A percentile compares a stretch with the other conserved stretches of the same genome.
phyloP scores from a whole-genome alignment of 1,140 invertebrate genomes.

The Drosophila sulfurigaster region DNA sequence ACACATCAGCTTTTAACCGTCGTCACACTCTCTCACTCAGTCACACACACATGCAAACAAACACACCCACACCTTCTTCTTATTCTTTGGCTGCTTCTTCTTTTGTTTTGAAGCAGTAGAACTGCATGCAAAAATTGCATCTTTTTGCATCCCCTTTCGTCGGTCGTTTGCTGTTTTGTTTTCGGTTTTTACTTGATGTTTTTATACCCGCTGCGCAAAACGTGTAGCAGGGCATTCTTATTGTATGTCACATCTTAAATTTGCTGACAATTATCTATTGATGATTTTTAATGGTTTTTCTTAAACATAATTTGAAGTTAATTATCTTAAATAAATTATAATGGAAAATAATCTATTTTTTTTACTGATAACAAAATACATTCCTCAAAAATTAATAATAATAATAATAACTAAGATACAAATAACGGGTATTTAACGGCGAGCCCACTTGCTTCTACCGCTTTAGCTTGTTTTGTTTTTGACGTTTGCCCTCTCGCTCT shows the following conservation, averaged over 20 bases:
- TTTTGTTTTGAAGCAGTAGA: slow-evolving; percentile 26
- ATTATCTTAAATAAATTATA: too few species aligned
- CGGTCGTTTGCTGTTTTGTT: slow-evolving; percentile 16
- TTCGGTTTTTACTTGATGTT: slow-evolving; percentile 14
- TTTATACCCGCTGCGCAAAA: background rate
- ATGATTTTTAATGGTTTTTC: too few species aligned
- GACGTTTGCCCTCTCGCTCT: slow-evolving; percentile 7
- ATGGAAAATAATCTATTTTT: too few species aligned
- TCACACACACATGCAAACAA: background rate
- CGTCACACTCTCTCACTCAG: slow-evolving; percentile 4
- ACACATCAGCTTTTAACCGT: slow-evolving; percentile 8
- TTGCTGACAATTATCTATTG: too few species aligned
- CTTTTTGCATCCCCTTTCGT: slow-evolving; percentile 17
- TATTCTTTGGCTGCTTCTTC: background rate
- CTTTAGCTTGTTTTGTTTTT: slow-evolving; percentile 6
- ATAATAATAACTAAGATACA: too few species aligned
- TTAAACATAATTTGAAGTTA: too few species aligned
- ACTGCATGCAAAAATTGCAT: slow-evolving; percentile 34
- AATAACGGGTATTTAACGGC: too few species aligned
- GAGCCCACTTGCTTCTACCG: too few species aligned
- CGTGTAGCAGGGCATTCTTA: too few species aligned
- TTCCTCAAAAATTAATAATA: too few species aligned
- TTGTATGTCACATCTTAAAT: too few species aligned
- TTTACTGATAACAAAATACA: too few species aligned
- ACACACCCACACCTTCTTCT: background rate